Evolutionary conservation across 2,797 vertebrate genomes (phyloP).

Genomic region (Antrozous pallidus): DNA sequence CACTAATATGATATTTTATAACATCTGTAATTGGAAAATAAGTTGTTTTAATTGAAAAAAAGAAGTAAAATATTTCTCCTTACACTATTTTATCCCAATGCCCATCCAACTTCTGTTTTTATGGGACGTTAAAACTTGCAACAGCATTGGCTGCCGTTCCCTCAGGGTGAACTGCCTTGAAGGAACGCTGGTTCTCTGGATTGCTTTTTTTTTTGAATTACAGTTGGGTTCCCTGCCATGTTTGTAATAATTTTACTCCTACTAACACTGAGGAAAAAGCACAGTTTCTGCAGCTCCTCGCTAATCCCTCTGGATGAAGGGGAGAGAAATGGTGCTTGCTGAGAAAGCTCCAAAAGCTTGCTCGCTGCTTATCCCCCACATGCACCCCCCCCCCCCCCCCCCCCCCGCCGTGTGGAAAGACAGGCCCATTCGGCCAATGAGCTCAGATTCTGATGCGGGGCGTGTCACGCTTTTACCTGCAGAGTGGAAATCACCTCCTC

Average conservation of each 20-base stretch:
- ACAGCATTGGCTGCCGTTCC: background rate
- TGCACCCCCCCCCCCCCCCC: fast-evolving
- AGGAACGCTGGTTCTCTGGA: background rate
- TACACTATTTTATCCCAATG: background rate
- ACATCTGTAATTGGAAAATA: too few species aligned
- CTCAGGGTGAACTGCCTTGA: background rate
- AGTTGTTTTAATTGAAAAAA: too few species aligned
- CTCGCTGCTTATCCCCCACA: too few species aligned
- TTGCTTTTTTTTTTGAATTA: background rate
- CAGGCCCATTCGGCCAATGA: fast-evolving
- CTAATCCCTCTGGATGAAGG: background rate
- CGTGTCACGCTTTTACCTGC: slow-evolving; percentile 84
- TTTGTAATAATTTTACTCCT: background rate
- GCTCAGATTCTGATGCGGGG: fast-evolving
- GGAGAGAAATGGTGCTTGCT: background rate
- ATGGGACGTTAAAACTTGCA: background rate
- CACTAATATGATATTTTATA: too few species aligned
- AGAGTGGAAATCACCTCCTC: slow-evolving; percentile 97
- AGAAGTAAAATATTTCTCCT: background rate
- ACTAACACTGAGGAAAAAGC: background rate
- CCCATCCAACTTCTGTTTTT: background rate
- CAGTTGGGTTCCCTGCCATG: background rate
- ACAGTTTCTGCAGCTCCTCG: background rate
- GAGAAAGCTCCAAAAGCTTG: background rate
- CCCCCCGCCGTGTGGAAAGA: background rate